These are phyloP conservation scores for Cantharis flavilabris DNA, from an alignment of 2,888 invertebrate species.

Conservation along the genomic window DNA sequence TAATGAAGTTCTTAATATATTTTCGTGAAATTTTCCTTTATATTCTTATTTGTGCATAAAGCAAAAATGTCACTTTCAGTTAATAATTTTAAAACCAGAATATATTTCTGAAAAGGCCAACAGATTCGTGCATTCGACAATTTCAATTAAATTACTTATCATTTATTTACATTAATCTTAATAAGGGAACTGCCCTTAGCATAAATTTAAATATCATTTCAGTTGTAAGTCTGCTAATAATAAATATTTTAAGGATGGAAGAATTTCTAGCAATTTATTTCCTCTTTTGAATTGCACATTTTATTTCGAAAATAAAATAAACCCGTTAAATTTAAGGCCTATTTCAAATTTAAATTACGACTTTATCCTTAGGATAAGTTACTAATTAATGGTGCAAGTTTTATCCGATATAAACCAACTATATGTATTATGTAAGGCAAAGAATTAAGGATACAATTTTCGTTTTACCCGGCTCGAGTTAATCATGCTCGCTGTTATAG, in stretches of 20 bases:
- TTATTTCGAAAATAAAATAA: neutral
- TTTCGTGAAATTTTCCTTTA: neutral
- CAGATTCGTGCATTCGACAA: neutral
- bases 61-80: neutral
- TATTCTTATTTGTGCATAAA: neutral
- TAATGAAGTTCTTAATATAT: neutral
- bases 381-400: neutral
- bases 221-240: neutral
- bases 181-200: neutral
- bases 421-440: neutral
- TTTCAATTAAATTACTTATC: neutral
- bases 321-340: neutral
- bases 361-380: neutral
- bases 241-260: neutral
- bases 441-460: neutral
- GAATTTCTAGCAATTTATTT: neutral
- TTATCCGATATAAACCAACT: neutral
- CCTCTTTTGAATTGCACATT: neutral
- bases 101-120: neutral
- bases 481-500: neutral
- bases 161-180: neutral
- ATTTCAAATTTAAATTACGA: neutral
- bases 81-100: neutral
- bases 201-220: neutral
- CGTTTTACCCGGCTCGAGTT: neutral